phyloP scores from a whole-genome alignment of 2,888 invertebrate genomes.

The Drosophila formosana region DNA sequence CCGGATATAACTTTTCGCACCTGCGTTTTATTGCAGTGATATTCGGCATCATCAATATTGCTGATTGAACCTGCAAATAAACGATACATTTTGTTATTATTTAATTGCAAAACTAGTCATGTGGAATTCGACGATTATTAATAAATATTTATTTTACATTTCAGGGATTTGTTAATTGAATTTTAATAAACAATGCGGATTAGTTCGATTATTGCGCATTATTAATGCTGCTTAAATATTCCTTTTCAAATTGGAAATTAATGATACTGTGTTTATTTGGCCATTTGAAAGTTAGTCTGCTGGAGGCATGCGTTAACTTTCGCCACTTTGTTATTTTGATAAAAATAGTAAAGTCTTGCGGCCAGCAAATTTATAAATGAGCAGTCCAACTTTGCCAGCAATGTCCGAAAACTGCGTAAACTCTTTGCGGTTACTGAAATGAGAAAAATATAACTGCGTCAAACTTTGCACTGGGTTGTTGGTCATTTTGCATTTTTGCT shows the following conservation, averaged over 20 bases:
- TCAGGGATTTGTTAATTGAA: background rate
- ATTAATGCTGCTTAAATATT: background rate
- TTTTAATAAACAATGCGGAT: background rate
- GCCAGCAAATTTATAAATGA: constrained; percentile 15
- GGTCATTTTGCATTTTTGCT: background rate
- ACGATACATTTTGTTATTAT: background rate
- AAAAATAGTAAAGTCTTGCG: background rate
- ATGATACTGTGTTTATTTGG: background rate
- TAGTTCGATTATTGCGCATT: background rate
- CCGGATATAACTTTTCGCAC: constrained; percentile 95
- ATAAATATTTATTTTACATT: background rate
- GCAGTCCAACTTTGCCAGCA: constrained; percentile 18
- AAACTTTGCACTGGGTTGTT: background rate
- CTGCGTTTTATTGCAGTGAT: constrained; percentile 93
- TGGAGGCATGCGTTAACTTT: background rate
- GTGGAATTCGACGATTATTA: background rate
- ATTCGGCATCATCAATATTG: constrained; percentile 95
- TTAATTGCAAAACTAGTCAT: background rate
- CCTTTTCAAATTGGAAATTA: background rate
- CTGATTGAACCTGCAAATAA: constrained; percentile 93
- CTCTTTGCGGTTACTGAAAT: constrained; percentile 5
- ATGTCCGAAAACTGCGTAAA: background rate
- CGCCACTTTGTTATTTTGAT: background rate
- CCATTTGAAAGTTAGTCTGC: background rate
- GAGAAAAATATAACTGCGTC: constrained; percentile 1